Evolutionary conservation across 2,113 vertebrate species (phyloP).

Genomic region (Notarius quadriscutis): DNA sequence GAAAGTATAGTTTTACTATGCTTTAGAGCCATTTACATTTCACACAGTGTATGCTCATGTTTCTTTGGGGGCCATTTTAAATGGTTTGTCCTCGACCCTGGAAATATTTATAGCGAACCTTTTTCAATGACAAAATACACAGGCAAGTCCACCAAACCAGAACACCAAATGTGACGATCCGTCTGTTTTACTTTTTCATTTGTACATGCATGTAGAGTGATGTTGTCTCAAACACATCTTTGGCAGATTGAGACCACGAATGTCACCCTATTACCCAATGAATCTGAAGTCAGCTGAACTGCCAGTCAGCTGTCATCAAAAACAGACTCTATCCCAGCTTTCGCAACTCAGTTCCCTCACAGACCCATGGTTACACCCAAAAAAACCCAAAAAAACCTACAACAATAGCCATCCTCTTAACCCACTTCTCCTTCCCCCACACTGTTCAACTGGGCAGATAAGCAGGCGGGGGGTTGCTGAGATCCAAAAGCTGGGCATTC

Average conservation of each 20-base stretch:
- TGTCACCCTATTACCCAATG: neutral
- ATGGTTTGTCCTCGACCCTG: neutral
- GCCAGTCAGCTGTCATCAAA: neutral
- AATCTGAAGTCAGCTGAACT: neutral
- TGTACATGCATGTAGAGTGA: neutral
- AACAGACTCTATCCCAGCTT: neutral
- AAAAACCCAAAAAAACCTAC: neutral
- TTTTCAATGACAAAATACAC: neutral
- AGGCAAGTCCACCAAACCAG: neutral
- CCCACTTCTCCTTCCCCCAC: neutral
- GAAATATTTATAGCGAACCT: neutral
- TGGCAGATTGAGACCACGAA: neutral
- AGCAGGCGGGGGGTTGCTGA: neutral
- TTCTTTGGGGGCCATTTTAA: neutral
- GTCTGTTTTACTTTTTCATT: neutral
- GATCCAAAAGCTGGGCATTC: neutral
- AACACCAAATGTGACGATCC: neutral
- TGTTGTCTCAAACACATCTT: neutral
- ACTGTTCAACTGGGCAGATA: neutral
- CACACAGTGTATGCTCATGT: neutral
- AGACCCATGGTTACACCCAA: constrained; percentile 2
- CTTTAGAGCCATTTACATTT: neutral
- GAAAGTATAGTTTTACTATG: neutral
- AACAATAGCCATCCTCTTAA: neutral
- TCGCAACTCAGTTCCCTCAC: neutral